Evolutionary conservation across 2,113 vertebrate genomes (phyloP).

Genomic region (Crotalus helleri): DNA sequence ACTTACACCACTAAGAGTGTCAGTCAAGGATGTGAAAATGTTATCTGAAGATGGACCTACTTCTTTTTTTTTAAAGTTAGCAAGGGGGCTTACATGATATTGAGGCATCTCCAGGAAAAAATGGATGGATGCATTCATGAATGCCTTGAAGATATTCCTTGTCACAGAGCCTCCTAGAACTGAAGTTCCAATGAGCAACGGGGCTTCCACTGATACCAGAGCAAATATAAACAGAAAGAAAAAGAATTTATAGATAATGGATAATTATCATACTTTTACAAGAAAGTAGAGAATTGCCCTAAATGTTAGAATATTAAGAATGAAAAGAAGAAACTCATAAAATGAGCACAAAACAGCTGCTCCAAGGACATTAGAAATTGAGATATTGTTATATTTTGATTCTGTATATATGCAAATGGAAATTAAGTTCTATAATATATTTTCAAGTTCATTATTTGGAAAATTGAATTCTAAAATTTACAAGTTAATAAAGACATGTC

Average conservation of each 20-base stretch:
- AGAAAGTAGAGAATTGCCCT: background rate
- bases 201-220: background rate
- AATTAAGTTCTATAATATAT: background rate
- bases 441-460: background rate
- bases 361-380: too few relatives aligned
- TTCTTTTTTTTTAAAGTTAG: background rate
- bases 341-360: background rate
- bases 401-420: too few relatives aligned
- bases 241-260: background rate
- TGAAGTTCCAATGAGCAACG: background rate
- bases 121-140: background rate
- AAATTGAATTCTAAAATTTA: background rate
- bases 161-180: background rate
- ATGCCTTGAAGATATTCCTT: background rate
- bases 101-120: background rate
- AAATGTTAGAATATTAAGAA: background rate
- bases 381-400: too few relatives aligned
- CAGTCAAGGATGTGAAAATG: constrained; percentile 13
- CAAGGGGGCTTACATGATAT: background rate
- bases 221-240: background rate
- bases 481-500: background rate
- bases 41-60: background rate
- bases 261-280: background rate
- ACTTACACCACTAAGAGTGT: background rate
- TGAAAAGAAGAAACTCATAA: background rate